Base-by-base conservation (phyloP, 92 coral and sea anemone species). In the Epizoanthus rinbou region DNA sequence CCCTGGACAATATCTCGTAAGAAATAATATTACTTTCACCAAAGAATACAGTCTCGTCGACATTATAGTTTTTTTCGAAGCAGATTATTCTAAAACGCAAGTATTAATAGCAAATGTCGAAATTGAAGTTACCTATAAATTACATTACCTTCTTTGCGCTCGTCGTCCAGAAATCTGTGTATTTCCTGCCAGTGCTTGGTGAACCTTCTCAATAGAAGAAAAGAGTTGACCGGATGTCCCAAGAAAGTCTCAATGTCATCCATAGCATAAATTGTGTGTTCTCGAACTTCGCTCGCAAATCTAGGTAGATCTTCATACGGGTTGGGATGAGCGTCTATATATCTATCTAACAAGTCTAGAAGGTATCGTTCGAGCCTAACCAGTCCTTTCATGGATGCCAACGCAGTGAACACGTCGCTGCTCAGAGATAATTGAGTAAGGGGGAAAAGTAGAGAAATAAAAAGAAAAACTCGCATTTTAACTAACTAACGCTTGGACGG, bases 191-290 rank as follows among this genome's bases (percentile, higher is more conserved):
- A 97, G 31, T 90, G 88, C 64, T 89, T 85, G 0, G 87, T 68
- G 47, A 94, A 97, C 28, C 99, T 81, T 54, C 98, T 74, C 21
- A 92, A 80, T 24, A 97, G 91, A 60, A 91, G 88, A 47, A 89
- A 90, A 1, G 94, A 86, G 24, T 97, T 97, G 13, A 97, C 91
- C 0, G 99, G 99, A 66, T 97, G 99, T 5, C 92, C 94, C 8
- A 92, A 84, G 79, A 93, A 97, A 33, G 73, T 73, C 60, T 97
- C 99, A 0, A 87, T 75, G 53, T 90, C 90, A 31, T 85, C 82
- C 45, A 71, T 69, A 3, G 90, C 95, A 17, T 52, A 18, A 31
- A 68, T 66, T 14, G 64, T 23, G 37, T 35, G 75, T 52, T 81
- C 86, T 39, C 87, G 72, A 0, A 81, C 89, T 8, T 74, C 80